Evolutionary conservation across 1,140 invertebrate species (phyloP).

Genomic region (Chelonus insularis): DNA sequence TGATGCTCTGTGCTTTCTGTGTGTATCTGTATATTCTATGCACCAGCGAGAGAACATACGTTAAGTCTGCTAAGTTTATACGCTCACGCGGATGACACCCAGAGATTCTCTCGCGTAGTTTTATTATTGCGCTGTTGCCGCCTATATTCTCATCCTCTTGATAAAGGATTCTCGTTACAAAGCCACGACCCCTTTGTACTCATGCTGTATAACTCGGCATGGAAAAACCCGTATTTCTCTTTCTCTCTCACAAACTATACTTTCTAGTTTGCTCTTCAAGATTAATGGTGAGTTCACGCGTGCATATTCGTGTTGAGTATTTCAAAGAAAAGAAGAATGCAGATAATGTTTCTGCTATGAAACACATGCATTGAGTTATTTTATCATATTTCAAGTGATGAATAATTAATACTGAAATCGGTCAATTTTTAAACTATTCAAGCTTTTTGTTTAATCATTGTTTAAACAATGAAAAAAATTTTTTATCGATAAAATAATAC

Average conservation of each 20-base stretch:
- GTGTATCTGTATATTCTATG: not conserved
- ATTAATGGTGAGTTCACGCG: conserved; percentile 20
- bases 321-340: not conserved
- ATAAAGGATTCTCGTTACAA: conserved; percentile 23
- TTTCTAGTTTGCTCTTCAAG: conserved; percentile 7
- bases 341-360: no score
- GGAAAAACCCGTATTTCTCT: not conserved
- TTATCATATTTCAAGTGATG: no score
- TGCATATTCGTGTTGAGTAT: not conserved
- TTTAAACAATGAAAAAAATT: no score
- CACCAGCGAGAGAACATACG: no score
- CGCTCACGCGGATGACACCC: not conserved
- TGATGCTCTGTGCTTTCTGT: conserved; percentile 3
- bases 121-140: not conserved
- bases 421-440: no score
- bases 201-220: not conserved
- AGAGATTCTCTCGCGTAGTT: not conserved
- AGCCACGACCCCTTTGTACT: conserved; percentile 21
- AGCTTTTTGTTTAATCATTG: no score
- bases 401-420: no score
- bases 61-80: conserved; percentile 9
- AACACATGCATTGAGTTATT: no score
- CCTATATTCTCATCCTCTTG: not conserved
- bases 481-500: no score
- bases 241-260: not conserved